phyloP scores from a whole-genome alignment of 2,113 vertebrate species.

The Helogale parvula region DNA sequence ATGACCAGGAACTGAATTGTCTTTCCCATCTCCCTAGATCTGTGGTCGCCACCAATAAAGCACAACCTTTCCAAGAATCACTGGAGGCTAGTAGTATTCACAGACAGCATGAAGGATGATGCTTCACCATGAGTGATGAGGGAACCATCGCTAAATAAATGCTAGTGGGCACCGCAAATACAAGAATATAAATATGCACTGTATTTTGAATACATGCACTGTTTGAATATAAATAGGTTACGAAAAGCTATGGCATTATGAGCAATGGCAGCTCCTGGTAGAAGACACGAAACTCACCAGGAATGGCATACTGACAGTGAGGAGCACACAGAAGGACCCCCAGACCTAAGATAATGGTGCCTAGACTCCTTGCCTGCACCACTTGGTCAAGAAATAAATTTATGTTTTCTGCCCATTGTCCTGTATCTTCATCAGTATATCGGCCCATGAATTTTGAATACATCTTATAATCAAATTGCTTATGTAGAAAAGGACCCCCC shows the following conservation, averaged over 20 bases:
- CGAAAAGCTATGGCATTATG: accelerated
- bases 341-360: neutral
- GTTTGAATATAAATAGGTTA: neutral
- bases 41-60: neutral
- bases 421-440: neutral
- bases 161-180: neutral
- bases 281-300: neutral
- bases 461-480: neutral
- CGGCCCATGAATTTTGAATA: neutral
- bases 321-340: neutral
- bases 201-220: no score
- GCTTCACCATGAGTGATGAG: accelerated
- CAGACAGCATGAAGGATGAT: accelerated
- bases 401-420: neutral
- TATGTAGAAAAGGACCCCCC: neutral
- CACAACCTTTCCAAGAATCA: neutral
- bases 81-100: neutral
- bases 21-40: neutral
- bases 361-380: no score
- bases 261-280: neutral
- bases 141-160: neutral
- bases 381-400: neutral
- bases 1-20: neutral
- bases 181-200: no score
- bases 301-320: neutral